These are phyloP conservation scores for Drosophila affinis DNA, from an alignment of 2,888 invertebrate genomes.

Conservation along the genomic window DNA sequence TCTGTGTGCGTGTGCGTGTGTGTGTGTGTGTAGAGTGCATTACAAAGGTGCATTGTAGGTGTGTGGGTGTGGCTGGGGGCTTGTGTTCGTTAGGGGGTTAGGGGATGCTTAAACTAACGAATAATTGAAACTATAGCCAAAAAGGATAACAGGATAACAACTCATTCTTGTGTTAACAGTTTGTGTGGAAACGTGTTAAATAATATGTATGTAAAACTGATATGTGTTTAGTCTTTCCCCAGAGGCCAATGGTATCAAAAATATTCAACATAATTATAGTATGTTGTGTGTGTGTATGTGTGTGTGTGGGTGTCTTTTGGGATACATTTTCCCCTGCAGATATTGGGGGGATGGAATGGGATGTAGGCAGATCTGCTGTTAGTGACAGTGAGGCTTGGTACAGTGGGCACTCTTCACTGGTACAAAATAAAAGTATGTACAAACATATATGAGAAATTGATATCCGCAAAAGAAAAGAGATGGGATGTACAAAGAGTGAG, in stretches of 20 bases:
- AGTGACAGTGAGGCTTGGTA: conserved; percentile 53
- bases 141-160: background rate
- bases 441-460: background rate
- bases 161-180: conserved; percentile 30
- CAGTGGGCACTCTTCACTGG: background rate
- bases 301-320: conserved; percentile 19
- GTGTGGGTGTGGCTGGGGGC: conserved; percentile 9
- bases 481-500: background rate
- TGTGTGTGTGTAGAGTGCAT: conserved; percentile 8
- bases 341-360: background rate
- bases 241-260: conserved; percentile 81
- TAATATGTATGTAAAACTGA: conserved; percentile 30
- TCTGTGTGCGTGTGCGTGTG: background rate
- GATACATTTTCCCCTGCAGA: conserved; percentile 1
- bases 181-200: conserved; percentile 30
- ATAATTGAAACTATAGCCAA: conserved; percentile 52
- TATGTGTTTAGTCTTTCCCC: conserved; percentile 85
- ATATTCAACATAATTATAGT: conserved; percentile 7
- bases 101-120: conserved; percentile 58
- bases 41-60: conserved; percentile 10
- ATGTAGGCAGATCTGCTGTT: conserved; percentile 39
- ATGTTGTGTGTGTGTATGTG: conserved; percentile 20
- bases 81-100: conserved; percentile 23
- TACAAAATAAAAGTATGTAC: background rate
- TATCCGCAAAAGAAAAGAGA: background rate